phyloP scores from a whole-genome alignment of 2,113 vertebrate genomes.

The Pollimyrus isidori region DNA sequence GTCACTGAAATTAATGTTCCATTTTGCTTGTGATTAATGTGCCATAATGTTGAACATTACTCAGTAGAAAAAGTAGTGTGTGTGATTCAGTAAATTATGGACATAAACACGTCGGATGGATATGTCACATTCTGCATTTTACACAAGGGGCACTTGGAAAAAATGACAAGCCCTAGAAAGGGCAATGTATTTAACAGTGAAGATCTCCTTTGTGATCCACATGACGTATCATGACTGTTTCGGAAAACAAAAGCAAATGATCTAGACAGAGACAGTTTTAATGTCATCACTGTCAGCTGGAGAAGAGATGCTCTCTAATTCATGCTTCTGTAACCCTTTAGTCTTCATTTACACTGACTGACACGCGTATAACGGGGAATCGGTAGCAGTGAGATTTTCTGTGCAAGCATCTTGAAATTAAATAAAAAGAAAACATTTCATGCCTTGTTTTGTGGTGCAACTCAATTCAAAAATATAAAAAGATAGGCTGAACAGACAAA shows the following conservation, averaged over 20 bases:
- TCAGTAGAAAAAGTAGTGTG: slow-evolving; percentile 49
- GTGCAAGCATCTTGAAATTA: not conserved
- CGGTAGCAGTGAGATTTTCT: not conserved
- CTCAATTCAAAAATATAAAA: not conserved
- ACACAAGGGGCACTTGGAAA: not conserved
- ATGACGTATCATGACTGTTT: not conserved
- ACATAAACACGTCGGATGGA: not conserved
- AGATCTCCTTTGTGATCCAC: not conserved
- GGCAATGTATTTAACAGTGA: not conserved
- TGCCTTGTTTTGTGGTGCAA: not conserved
- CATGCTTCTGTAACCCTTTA: not conserved
- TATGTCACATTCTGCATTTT: not conserved
- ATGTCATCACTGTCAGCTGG: not conserved
- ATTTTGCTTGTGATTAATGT: slow-evolving; percentile 48
- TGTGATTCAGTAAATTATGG: slow-evolving; percentile 8
- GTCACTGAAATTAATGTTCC: slow-evolving; percentile 54
- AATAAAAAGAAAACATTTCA: not conserved
- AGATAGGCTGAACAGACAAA: not conserved
- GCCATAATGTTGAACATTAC: slow-evolving; percentile 46
- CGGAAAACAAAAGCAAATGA: slow-evolving; percentile 5
- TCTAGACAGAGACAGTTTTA: not conserved
- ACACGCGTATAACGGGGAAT: not conserved
- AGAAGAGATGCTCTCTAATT: not conserved
- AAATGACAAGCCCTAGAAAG: not conserved
- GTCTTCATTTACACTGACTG: not conserved